These are phyloP conservation scores for Okapia johnstoni DNA, from an alignment of 2,113 vertebrate genomes.

Conservation along the genomic window DNA sequence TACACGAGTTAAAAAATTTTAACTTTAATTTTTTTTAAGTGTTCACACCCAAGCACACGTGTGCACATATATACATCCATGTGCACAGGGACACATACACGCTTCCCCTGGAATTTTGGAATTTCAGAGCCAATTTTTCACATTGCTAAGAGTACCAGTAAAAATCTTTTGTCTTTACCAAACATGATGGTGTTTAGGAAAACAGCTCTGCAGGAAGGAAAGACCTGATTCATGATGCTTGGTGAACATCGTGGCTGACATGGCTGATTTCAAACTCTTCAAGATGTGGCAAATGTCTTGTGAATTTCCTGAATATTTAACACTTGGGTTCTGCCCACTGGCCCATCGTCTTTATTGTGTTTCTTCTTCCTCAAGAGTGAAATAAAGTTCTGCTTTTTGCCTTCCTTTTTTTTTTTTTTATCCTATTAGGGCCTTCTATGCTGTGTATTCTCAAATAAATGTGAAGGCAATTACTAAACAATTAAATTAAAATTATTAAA, in stretches of 20 bases:
- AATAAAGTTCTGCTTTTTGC: neutral
- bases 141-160: neutral
- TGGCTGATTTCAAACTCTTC: neutral
- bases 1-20: neutral
- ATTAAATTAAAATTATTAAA: neutral
- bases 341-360: accelerated
- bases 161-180: neutral
- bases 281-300: neutral
- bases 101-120: neutral
- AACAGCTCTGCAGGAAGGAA: accelerated
- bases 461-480: neutral
- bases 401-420: neutral
- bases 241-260: accelerated
- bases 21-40: neutral
- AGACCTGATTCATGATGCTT: accelerated
- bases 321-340: neutral
- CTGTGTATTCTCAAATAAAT: neutral
- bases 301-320: no score
- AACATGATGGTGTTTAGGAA: neutral
- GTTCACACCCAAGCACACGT: neutral
- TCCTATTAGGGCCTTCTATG: neutral
- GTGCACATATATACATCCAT: accelerated
- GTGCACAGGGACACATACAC: accelerated
- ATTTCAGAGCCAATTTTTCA: neutral
- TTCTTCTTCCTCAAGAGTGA: neutral